Evolutionary conservation across 2,797 vertebrate species (phyloP).

Genomic region (Catostomus latipinnis): DNA sequence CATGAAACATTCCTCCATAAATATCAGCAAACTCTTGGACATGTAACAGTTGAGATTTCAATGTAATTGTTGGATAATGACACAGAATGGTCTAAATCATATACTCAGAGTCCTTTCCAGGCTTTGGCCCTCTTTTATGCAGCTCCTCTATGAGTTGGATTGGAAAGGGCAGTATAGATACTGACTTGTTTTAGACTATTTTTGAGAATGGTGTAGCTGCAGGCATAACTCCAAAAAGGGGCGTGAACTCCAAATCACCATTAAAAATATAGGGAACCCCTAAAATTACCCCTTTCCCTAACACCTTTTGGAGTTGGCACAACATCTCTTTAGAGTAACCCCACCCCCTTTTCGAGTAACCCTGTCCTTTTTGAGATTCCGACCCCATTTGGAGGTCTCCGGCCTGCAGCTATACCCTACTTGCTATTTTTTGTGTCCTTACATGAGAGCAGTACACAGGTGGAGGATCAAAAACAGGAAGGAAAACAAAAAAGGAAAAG

Average conservation of each 20-base stretch:
- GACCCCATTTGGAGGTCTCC: no score
- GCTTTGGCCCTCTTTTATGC: background rate
- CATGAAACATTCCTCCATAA: constrained; percentile 40
- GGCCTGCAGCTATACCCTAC: background rate
- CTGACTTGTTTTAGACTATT: constrained; percentile 5
- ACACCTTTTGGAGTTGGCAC: no score
- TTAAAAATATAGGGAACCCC: no score
- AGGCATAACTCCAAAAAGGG: no score
- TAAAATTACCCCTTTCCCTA: no score
- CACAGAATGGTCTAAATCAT: constrained; percentile 13
- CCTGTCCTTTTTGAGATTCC: no score
- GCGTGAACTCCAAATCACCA: no score
- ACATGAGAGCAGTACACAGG: background rate
- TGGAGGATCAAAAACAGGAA: constrained; percentile 16
- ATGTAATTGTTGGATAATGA: constrained; percentile 22
- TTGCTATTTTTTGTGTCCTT: background rate
- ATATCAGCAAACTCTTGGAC: constrained; percentile 30
- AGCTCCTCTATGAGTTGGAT: background rate
- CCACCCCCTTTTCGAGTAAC: no score
- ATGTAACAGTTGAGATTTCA: constrained; percentile 54
- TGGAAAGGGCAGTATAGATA: background rate
- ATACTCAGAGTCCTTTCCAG: background rate
- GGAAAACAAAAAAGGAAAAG: background rate
- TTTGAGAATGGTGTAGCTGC: background rate
- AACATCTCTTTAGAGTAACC: no score